Conservation (phyloP, 2,888 invertebrate genomes). For the Aphidoletes aphidimyza region DNA sequence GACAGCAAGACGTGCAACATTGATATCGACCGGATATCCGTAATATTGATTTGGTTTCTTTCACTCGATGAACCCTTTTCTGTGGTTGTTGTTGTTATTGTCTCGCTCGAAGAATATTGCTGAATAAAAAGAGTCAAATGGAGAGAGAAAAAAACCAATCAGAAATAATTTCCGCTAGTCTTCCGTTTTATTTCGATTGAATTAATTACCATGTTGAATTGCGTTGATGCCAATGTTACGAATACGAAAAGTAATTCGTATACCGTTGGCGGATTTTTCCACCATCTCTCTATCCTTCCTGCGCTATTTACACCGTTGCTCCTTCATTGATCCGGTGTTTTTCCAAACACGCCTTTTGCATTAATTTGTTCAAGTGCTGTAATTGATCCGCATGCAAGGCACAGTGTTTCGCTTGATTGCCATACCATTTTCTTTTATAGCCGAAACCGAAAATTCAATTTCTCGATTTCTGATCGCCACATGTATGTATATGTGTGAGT, state of each 20-base stretch:
- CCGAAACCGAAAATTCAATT: background rate
- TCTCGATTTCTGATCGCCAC: background rate
- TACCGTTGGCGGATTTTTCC: too few relatives aligned
- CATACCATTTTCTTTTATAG: background rate
- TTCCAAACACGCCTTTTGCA: slow-evolving; percentile 9
- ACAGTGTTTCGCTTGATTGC: background rate
- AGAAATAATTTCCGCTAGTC: background rate
- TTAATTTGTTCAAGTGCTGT: background rate
- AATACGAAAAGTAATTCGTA: background rate
- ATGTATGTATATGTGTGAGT: too few relatives aligned
- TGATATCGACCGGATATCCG: slow-evolving; percentile 9
- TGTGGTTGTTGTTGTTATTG: background rate
- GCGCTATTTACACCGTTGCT: too few relatives aligned
- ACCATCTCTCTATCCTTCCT: too few relatives aligned
- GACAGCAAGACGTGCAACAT: background rate
- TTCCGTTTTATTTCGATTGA: slow-evolving; percentile 18
- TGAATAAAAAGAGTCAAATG: background rate
- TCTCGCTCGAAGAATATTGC: too few relatives aligned
- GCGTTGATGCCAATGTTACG: background rate
- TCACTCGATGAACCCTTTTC: too few relatives aligned
- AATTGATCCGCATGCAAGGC: background rate
- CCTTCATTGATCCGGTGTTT: slow-evolving; percentile 7
- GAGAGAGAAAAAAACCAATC: background rate
- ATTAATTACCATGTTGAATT: background rate
- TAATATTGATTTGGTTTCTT: background rate